Base-by-base conservation (phyloP, 2,888 invertebrate species). In the Rhyacophila evoluta region DNA sequence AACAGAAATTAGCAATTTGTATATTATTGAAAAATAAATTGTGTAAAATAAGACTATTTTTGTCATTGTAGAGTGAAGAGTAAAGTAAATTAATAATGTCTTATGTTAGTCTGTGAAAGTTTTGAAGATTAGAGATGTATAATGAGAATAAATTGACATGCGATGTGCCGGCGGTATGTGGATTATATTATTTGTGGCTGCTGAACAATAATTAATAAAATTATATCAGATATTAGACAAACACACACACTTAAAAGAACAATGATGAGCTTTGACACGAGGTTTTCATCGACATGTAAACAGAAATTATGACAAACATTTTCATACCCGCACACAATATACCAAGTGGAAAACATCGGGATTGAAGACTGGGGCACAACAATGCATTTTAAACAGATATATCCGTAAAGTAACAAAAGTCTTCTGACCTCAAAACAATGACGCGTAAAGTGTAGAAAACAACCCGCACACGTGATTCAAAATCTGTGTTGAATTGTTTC, bases 361-460 rank as follows among this genome's bases (percentile, higher is more conserved):
- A 89, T 88, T 88, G 87, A 88, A 91, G 94, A 93, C 90, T 92
- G 93, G 94, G 94, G 94, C 94, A 94, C 94, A 94, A 94, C 93
- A 94, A 92, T 93, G 94, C 93, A 89, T 89, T 88, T 88, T 76
- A 81, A 81, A 81, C 81, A 82, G 79, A 81, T 78, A 79, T 76
- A 81, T 79, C 79, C 81, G 69, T 77, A 81, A 72, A 77, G 80
- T 74, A 82, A 79, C 69, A 80, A 19, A 77, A 72, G 67, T 72
- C 33, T 55, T 36, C 68, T 78, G 72, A 79, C 33, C 38, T 79
- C 37, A 38, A 28, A 55, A 55, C 41, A 68, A 15, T 29, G 33
- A 75, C 39, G 67, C 37, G 39, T 55, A 68, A 75, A 29, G 75
- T 78, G 74, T 76, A 75, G 29, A 39, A 71, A 77, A 79, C 67